phyloP scores from a whole-genome alignment of 2,113 vertebrate genomes.

The Carlito syrichta region DNA sequence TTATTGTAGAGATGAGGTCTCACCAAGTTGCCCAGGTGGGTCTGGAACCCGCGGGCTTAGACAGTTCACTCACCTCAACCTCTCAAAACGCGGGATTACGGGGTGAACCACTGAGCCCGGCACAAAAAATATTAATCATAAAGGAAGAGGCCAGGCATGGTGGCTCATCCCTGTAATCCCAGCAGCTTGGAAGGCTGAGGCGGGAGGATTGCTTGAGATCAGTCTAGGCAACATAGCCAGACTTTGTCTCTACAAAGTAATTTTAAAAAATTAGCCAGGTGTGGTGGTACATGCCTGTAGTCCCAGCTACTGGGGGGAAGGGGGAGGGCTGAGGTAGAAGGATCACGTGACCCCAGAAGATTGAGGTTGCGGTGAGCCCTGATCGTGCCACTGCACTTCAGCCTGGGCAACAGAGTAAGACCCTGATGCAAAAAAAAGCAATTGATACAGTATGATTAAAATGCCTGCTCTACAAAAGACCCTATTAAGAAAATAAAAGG shows the following conservation, averaged over 20 bases:
- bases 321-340: neutral
- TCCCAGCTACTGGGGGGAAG: neutral
- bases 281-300: neutral
- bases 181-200: neutral
- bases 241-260: neutral
- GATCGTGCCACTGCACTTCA: neutral
- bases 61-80: no score
- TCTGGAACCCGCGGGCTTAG: no score
- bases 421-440: neutral
- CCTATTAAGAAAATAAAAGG: neutral
- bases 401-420: neutral
- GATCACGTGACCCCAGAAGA: neutral
- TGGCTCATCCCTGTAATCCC: neutral
- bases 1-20: no score
- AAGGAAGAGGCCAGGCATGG: neutral
- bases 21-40: no score
- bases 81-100: no score
- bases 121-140: no score
- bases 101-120: no score
- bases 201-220: neutral
- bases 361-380: neutral
- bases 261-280: neutral
- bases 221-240: neutral
- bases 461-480: constrained; percentile 5
- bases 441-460: neutral